Percentiles rank a stretch among this genome's conserved stretches.
phyloP scores from a whole-genome alignment of 2,888 invertebrate genomes.

The Drosophila fulvimacula region DNA sequence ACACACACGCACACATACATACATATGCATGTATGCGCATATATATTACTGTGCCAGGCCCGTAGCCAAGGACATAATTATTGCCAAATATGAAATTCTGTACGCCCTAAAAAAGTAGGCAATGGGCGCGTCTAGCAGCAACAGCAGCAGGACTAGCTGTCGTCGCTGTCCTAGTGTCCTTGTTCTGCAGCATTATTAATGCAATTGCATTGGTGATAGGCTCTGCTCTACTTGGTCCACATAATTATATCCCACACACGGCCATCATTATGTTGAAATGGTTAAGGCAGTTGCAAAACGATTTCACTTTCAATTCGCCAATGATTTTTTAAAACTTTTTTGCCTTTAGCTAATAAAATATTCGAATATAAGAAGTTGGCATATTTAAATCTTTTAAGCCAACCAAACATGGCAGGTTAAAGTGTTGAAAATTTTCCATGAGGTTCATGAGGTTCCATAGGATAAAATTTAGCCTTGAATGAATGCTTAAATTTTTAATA shows the following conservation, averaged over 20 bases:
- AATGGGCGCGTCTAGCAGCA: conserved; percentile 15
- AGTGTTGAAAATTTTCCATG: too few relatives aligned
- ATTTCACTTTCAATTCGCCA: conserved; percentile 24
- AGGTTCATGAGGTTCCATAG: too few relatives aligned
- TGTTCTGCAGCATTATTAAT: conserved; percentile 65
- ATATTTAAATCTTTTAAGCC: too few relatives aligned
- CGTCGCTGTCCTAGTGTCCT: conserved; percentile 29
- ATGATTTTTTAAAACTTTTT: not conserved
- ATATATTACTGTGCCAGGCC: conserved; percentile 6
- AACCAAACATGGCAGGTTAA: too few relatives aligned
- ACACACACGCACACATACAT: not conserved
- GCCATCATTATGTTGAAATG: conserved; percentile 16
- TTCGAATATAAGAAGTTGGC: too few relatives aligned
- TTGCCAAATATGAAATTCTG: conserved; percentile 72
- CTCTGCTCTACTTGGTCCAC: conserved; percentile 39
- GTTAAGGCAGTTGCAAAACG: conserved; percentile 1
- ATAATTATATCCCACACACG: conserved; percentile 40
- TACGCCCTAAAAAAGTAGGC: conserved; percentile 64
- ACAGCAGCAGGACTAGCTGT: conserved; percentile 10
- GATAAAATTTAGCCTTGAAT: too few relatives aligned
- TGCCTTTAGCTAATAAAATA: not conserved
- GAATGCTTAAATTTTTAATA: too few relatives aligned
- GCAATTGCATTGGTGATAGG: conserved; percentile 54
- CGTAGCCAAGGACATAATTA: conserved; percentile 61
- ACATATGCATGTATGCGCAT: conserved; percentile 6